A percentile compares a stretch with the other conserved stretches of the same genome.
Evolutionary conservation across 2,888 invertebrate species (phyloP).

Genomic region (Altica lythri): DNA sequence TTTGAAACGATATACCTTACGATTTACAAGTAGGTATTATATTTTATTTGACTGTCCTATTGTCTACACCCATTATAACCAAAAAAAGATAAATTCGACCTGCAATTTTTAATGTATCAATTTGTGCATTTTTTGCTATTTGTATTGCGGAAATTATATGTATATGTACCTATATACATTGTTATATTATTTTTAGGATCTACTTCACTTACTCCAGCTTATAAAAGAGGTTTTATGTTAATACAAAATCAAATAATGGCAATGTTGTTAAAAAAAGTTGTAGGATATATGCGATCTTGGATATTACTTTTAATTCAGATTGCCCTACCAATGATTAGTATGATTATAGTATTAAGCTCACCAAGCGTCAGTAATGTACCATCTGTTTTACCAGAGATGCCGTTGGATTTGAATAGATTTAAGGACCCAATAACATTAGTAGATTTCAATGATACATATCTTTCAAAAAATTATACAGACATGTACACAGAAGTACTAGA

Average conservation of each 20-base stretch:
- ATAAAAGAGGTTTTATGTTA: constrained; percentile 13
- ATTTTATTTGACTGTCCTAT: no score
- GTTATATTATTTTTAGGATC: constrained; percentile 3
- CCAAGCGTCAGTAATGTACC: constrained; percentile 29
- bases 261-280: constrained; percentile 53
- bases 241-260: constrained; percentile 51
- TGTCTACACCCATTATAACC: no score
- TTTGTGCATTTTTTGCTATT: not conserved
- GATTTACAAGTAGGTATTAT: no score
- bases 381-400: constrained; percentile 60
- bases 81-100: not conserved
- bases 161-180: not conserved
- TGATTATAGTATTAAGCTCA: constrained; percentile 66
- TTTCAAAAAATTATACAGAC: no score
- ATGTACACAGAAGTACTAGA: no score
- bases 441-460: no score
- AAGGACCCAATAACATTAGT: constrained; percentile 50
- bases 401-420: constrained; percentile 61
- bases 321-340: constrained; percentile 69
- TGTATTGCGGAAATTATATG: not conserved
- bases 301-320: constrained; percentile 68
- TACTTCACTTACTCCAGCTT: constrained; percentile 5
- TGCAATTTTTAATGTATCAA: not conserved
- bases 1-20: no score
- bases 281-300: constrained; percentile 66